A percentile compares a stretch with the other conserved stretches of the same genome.
These are phyloP conservation scores for Perca flavescens DNA, from an alignment of 2,113 vertebrate genomes.

Conservation along the genomic window DNA sequence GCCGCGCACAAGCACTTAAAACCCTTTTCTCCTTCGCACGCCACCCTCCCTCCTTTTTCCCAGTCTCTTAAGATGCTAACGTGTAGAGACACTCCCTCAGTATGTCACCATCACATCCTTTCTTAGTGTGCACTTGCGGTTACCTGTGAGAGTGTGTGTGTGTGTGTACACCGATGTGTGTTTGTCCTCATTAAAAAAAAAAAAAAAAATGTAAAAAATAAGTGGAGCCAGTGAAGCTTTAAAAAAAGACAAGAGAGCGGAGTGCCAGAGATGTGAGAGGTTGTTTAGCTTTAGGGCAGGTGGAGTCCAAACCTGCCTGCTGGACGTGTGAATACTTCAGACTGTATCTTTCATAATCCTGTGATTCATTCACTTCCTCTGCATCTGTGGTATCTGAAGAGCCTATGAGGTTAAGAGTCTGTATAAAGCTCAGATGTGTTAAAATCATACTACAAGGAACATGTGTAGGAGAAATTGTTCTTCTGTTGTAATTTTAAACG, in stretches of 20 bases:
- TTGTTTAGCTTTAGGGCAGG: constrained; percentile 41
- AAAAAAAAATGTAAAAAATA: background rate
- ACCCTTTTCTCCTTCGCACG: background rate
- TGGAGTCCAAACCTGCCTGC: constrained; percentile 14
- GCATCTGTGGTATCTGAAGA: background rate
- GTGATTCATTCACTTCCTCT: background rate
- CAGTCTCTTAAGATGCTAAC: constrained; percentile 31
- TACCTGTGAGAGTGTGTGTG: constrained; percentile 24
- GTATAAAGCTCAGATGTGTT: too few species aligned
- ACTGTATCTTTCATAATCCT: constrained; percentile 3
- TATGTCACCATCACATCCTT: constrained; percentile 27
- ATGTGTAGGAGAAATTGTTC: too few species aligned
- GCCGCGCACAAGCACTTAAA: constrained; percentile 15
- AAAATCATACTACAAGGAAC: too few species aligned
- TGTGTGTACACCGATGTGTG: constrained; percentile 3
- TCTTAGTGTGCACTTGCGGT: constrained; percentile 5
- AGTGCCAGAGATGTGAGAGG: constrained; percentile 24
- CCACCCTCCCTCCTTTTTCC: background rate
- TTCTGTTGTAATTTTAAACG: too few species aligned
- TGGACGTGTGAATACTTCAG: constrained; percentile 42
- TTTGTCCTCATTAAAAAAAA: constrained; percentile 34
- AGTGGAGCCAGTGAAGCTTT: constrained; percentile 46
- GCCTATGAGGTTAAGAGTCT: too few species aligned
- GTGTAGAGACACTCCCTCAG: constrained; percentile 31
- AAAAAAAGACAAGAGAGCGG: constrained; percentile 13